phyloP scores from a whole-genome alignment of 2,113 vertebrate species.

The Promerops cafer region DNA sequence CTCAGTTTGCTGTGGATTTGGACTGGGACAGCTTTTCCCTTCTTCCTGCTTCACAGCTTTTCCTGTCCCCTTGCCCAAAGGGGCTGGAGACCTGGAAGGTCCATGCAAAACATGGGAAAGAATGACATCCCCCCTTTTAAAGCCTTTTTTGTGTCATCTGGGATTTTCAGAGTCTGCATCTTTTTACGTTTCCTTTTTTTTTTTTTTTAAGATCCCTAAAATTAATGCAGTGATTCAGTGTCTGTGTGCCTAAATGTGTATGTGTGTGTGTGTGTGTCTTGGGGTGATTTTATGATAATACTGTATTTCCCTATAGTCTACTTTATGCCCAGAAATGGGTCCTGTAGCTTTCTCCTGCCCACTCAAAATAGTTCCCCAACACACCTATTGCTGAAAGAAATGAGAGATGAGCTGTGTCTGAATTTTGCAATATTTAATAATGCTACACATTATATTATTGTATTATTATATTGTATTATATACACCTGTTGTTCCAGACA shows the following conservation, averaged over 20 bases:
- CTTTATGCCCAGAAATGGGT: background rate
- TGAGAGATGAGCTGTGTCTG: background rate
- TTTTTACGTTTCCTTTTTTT: background rate
- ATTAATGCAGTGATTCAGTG: background rate
- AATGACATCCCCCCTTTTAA: background rate
- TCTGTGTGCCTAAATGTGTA: background rate
- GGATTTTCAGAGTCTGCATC: background rate
- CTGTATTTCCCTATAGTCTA: background rate
- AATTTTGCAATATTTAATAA: slow-evolving; percentile 10
- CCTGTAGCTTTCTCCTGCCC: background rate
- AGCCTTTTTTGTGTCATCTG: background rate
- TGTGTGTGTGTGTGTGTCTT: background rate
- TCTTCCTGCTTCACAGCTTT: background rate
- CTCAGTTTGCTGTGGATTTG: background rate
- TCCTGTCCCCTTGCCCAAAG: background rate
- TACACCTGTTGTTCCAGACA: background rate
- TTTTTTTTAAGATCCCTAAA: background rate
- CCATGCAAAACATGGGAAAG: background rate
- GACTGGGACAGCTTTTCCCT: background rate
- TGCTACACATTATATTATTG: background rate
- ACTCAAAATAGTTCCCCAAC: background rate
- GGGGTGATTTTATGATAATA: background rate
- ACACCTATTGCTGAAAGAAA: background rate
- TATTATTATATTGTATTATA: background rate
- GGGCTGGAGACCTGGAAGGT: background rate